Percentiles rank a stretch among this genome's conserved stretches.
Conservation (phyloP, 2,113 vertebrate genomes). For the Sinosuthora webbiana region DNA sequence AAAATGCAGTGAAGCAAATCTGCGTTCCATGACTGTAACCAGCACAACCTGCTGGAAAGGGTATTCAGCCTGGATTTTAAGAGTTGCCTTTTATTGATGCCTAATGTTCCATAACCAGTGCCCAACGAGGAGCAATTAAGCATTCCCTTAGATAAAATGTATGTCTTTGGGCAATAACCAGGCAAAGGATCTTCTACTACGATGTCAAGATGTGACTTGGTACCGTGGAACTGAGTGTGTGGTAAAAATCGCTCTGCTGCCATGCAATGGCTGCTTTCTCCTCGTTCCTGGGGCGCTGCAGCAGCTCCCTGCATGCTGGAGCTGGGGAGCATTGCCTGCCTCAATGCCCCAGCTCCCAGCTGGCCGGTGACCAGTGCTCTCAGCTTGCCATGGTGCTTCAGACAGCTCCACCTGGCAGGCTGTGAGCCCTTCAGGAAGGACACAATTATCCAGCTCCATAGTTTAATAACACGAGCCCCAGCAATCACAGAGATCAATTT, state of each 20-base stretch:
- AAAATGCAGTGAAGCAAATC: background rate
- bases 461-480: background rate
- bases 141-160: background rate
- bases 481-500: background rate
- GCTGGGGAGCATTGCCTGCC: background rate
- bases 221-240: background rate
- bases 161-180: background rate
- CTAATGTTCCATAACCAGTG: background rate
- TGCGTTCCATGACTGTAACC: background rate
- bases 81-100: background rate
- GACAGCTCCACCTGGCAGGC: background rate
- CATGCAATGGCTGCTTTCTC: background rate
- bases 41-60: accelerated
- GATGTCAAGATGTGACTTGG: background rate
- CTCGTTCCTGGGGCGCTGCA: accelerated
- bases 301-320: accelerated
- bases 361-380: background rate
- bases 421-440: background rate
- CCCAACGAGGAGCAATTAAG: background rate
- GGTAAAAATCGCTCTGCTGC: background rate
- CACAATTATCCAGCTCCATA: background rate
- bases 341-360: background rate
- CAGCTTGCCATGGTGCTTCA: background rate
- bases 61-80: background rate
- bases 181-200: background rate